Conservation (phyloP, 2,797 vertebrate genomes). For the Pseudochaenichthys georgianus region DNA sequence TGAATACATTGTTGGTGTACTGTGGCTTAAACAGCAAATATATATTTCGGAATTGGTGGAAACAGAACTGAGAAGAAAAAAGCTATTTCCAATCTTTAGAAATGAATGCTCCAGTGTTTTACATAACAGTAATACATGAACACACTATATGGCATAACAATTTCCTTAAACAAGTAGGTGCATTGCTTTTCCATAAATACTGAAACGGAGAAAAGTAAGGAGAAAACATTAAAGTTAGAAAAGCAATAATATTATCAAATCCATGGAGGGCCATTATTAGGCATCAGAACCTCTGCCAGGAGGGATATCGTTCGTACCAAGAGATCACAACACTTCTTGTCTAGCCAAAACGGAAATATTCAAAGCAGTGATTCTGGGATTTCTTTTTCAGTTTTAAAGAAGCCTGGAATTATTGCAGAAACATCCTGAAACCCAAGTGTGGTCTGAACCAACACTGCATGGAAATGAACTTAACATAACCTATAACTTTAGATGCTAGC, state of each 20-base stretch:
- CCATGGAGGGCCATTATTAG: conserved; percentile 75
- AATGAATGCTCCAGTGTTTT: conserved; percentile 3
- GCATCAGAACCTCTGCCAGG: conserved; percentile 76
- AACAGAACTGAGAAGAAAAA: neutral
- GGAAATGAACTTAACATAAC: conserved; percentile 62
- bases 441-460: conserved; percentile 57
- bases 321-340: conserved; percentile 73
- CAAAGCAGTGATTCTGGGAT: conserved; percentile 71
- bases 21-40: neutral
- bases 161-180: conserved; percentile 28
- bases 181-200: conserved; percentile 40
- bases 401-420: conserved; percentile 60
- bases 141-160: conserved; percentile 14
- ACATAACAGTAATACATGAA: conserved; percentile 24
- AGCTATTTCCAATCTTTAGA: neutral
- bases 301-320: conserved; percentile 70
- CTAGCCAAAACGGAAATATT: conserved; percentile 76
- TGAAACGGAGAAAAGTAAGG: conserved; percentile 50
- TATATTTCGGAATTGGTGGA: neutral
- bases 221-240: conserved; percentile 68
- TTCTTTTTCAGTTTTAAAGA: conserved; percentile 61
- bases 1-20: neutral
- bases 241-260: conserved; percentile 78
- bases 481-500: conserved; percentile 38
- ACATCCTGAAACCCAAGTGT: conserved; percentile 60